Evolutionary conservation across 2,888 invertebrate species (phyloP).

Genomic region (Drosophila borborema): DNA sequence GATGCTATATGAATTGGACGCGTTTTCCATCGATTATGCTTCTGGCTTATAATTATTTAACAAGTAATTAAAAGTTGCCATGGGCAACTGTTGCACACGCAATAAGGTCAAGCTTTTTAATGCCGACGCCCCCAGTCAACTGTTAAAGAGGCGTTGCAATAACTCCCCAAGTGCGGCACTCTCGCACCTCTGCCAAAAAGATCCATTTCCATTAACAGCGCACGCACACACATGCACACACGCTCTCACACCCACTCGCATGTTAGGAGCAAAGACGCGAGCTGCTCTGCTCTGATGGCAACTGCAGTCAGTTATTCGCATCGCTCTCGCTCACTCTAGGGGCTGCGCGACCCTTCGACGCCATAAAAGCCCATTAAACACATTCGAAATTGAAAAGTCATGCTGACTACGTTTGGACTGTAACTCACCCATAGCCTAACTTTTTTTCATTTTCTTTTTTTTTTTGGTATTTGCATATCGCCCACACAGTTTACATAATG

Average conservation of each 20-base stretch:
- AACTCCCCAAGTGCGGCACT: constrained; percentile 19
- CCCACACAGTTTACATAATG: constrained; percentile 62
- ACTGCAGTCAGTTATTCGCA: constrained; percentile 44
- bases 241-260: not conserved
- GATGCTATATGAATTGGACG: constrained; percentile 45
- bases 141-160: constrained; percentile 10
- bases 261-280: constrained; percentile 12
- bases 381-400: constrained; percentile 75
- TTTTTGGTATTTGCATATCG: constrained; percentile 40
- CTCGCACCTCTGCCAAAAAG: constrained; percentile 8
- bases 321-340: constrained; percentile 28
- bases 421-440: not conserved
- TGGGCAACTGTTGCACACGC: constrained; percentile 22
- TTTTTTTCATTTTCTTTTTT: constrained; percentile 8
- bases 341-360: constrained; percentile 13
- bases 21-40: constrained; percentile 45
- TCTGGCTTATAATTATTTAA: constrained; percentile 65
- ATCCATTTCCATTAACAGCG: constrained; percentile 33
- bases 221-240: not conserved
- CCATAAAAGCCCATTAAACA: constrained; percentile 61
- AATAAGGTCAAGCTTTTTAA: constrained; percentile 12
- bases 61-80: constrained; percentile 62
- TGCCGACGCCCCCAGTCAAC: constrained; percentile 1
- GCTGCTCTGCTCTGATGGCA: constrained; percentile 8
- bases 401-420: constrained; percentile 34